Evolutionary conservation across 2,113 vertebrate species (phyloP).

Genomic region (Felis catus): DNA sequence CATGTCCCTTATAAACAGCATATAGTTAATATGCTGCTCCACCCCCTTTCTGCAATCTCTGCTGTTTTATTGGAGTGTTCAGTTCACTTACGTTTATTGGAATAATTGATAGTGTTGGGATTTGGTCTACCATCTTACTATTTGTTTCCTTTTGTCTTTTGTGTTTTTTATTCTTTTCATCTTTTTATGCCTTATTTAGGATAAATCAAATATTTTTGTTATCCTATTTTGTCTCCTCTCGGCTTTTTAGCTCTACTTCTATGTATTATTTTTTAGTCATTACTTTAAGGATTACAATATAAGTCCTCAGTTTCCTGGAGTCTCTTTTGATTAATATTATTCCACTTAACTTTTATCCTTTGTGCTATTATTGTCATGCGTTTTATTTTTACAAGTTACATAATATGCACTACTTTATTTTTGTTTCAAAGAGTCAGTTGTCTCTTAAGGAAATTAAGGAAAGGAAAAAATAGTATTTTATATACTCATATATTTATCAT

Average conservation of each 20-base stretch:
- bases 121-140: neutral
- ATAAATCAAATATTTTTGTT: neutral
- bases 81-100: neutral
- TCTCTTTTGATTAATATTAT: neutral
- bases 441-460: slow-evolving; percentile 16
- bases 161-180: neutral
- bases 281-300: neutral
- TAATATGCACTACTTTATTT: neutral
- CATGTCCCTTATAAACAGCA: neutral
- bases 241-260: neutral
- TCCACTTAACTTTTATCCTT: neutral
- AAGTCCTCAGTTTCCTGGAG: neutral
- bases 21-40: neutral
- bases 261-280: neutral
- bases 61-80: neutral
- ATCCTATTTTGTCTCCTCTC: neutral
- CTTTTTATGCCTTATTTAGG: neutral
- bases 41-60: neutral
- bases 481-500: neutral
- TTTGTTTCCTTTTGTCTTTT: neutral
- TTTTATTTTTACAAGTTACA: neutral
- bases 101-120: neutral
- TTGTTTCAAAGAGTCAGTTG: neutral
- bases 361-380: neutral
- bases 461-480: neutral